A percentile compares a stretch with the other conserved stretches of the same genome.
These are phyloP conservation scores for Sthenelais limicola DNA, from an alignment of 2,888 invertebrate genomes.

Conservation along the genomic window DNA sequence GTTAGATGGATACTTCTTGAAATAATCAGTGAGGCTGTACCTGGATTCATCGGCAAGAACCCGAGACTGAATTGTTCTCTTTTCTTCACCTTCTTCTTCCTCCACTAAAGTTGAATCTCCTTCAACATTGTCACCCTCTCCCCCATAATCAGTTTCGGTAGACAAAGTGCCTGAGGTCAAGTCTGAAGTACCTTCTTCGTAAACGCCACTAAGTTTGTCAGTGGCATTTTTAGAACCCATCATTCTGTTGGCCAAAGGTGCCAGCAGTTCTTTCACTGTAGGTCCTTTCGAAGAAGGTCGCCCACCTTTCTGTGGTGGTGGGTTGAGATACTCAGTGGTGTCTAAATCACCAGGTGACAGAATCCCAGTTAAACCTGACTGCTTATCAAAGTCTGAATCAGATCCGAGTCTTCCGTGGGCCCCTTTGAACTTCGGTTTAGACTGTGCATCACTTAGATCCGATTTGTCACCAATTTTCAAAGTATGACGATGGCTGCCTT, in stretches of 20 bases:
- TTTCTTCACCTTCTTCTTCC: not conserved
- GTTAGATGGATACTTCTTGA: slow-evolving; percentile 56
- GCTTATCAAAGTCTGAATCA: slow-evolving; percentile 2
- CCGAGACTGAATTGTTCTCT: not conserved
- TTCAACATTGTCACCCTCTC: slow-evolving; percentile 4
- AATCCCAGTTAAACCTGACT: slow-evolving; percentile 1
- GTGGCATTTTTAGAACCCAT: not conserved
- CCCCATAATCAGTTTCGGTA: not conserved
- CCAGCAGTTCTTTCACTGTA: slow-evolving; percentile 11
- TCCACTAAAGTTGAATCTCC: slow-evolving; percentile 8
- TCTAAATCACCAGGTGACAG: slow-evolving; percentile 19
- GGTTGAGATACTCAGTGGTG: slow-evolving; percentile 23
- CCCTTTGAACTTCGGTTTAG: too few species aligned
- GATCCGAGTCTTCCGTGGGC: too few species aligned
- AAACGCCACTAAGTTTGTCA: not conserved
- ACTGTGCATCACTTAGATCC: too few species aligned
- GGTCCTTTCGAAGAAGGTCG: not conserved
- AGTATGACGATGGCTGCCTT: too few species aligned
- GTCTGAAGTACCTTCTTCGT: not conserved
- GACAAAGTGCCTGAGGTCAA: not conserved
- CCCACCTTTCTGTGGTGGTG: not conserved
- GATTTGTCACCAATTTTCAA: too few species aligned
- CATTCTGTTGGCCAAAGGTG: slow-evolving; percentile 6
- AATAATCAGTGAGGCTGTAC: slow-evolving; percentile 64
- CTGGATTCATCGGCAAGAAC: slow-evolving; percentile 47